phyloP scores from a whole-genome alignment of 2,888 invertebrate genomes.

The Yponomeuta evonymella region DNA sequence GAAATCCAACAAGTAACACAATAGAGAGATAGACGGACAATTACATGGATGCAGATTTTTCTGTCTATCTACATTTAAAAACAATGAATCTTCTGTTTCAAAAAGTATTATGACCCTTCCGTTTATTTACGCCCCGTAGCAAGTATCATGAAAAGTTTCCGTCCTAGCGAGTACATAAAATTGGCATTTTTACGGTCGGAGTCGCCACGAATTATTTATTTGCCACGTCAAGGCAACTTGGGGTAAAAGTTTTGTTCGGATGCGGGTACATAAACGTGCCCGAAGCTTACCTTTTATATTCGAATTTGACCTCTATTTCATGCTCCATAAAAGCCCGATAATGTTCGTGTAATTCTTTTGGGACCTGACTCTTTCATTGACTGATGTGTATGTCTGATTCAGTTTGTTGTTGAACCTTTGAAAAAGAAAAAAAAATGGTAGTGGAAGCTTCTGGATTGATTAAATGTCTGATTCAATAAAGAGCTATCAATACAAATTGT shows the following conservation, averaged over 20 bases:
- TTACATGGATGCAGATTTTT: no score
- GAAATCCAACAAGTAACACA: no score
- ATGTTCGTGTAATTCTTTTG: conserved; percentile 27
- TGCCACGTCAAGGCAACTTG: conserved; percentile 40
- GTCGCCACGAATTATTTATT: conserved; percentile 14
- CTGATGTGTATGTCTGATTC: conserved; percentile 7
- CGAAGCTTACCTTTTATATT: neutral
- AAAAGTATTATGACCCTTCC: no score
- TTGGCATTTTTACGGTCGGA: conserved; percentile 35
- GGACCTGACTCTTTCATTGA: conserved; percentile 22
- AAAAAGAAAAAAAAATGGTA: neutral
- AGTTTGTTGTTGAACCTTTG: conserved; percentile 5
- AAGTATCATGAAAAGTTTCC: conserved; percentile 3
- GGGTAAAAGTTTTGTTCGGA: conserved; percentile 35
- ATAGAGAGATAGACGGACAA: no score
- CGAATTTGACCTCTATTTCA: conserved; percentile 1
- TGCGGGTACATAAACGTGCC: conserved; percentile 25
- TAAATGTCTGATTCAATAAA: neutral
- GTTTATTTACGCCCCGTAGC: neutral
- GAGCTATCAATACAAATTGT: neutral
- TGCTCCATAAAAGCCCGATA: neutral
- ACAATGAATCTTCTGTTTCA: no score
- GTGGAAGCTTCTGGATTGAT: neutral
- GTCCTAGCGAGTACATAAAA: conserved; percentile 26
- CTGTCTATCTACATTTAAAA: no score